Evolutionary conservation across 2,797 vertebrate genomes (phyloP).

Genomic region (Ceyx erithaca): DNA sequence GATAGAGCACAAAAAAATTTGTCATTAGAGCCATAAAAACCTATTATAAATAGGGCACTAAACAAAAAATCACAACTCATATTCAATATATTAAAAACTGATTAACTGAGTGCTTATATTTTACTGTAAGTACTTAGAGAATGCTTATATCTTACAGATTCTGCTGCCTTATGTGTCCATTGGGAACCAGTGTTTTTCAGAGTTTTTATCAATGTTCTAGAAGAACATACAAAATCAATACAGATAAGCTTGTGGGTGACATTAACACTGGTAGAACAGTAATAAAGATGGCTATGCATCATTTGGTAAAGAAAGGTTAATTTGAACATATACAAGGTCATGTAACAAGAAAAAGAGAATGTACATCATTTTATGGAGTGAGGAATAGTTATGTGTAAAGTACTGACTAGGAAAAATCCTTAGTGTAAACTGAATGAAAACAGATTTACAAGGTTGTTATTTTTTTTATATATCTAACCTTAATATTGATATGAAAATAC

Average conservation of each 20-base stretch:
- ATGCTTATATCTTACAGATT: neutral
- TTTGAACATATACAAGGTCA: neutral
- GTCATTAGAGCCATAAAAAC: neutral
- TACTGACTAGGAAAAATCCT: neutral
- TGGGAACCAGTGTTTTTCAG: rapidly evolving
- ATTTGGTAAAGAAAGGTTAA: slow-evolving; percentile 28
- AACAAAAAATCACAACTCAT: neutral
- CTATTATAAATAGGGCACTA: neutral
- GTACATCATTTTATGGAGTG: neutral
- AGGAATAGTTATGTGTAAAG: neutral
- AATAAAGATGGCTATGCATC: rapidly evolving
- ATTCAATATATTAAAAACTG: neutral
- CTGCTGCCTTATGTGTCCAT: neutral
- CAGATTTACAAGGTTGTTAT: neutral
- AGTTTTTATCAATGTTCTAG: neutral
- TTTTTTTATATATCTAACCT: neutral
- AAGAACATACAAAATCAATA: slow-evolving; percentile 46
- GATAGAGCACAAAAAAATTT: neutral
- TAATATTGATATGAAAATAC: neutral
- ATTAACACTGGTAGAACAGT: neutral
- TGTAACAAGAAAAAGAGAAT: neutral
- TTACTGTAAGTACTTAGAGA: neutral
- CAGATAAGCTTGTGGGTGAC: neutral
- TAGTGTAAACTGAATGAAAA: neutral
- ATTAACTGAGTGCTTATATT: neutral